Percentiles rank a stretch among this genome's conserved stretches.
Evolutionary conservation across 2,888 invertebrate genomes (phyloP).

Genomic region (Polia nebulosa): DNA sequence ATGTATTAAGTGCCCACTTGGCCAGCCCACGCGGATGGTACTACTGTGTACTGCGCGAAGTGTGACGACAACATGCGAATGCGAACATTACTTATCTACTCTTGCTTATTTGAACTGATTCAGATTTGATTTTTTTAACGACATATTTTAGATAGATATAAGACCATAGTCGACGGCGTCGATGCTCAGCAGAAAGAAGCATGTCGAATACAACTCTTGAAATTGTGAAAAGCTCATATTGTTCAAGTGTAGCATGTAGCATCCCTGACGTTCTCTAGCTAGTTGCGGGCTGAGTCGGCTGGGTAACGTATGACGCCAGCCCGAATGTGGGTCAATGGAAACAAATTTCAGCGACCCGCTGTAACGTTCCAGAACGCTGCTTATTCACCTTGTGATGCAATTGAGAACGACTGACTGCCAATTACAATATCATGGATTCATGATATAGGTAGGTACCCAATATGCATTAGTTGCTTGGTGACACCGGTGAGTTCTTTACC

Average conservation of each 20-base stretch:
- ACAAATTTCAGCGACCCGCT: slow-evolving; percentile 67
- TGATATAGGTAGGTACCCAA: neutral
- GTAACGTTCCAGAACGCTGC: slow-evolving; percentile 57
- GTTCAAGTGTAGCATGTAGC: slow-evolving; percentile 2
- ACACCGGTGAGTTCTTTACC: neutral
- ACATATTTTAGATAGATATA: neutral
- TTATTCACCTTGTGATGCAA: slow-evolving; percentile 16
- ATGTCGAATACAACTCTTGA: neutral
- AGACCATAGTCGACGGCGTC: too few relatives aligned
- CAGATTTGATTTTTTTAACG: too few relatives aligned
- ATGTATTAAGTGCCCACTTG: neutral
- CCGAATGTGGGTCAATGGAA: slow-evolving; percentile 70
- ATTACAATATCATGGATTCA: slow-evolving; percentile 18
- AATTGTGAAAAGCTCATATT: neutral
- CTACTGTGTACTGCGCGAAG: too few relatives aligned
- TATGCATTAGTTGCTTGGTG: slow-evolving; percentile 14
- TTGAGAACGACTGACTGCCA: slow-evolving; percentile 9
- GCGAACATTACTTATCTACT: too few relatives aligned
- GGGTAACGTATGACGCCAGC: slow-evolving; percentile 23
- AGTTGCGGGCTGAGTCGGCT: slow-evolving; percentile 1
- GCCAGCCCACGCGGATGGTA: too few relatives aligned
- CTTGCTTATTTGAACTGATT: too few relatives aligned
- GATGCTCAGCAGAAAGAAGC: too few relatives aligned
- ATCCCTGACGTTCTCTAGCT: neutral
- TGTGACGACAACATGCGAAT: neutral